Evolutionary conservation across 2,113 vertebrate species (phyloP), one percentile per base, ranked within the genome.

Genomic region (Delphinus delphis): DNA sequence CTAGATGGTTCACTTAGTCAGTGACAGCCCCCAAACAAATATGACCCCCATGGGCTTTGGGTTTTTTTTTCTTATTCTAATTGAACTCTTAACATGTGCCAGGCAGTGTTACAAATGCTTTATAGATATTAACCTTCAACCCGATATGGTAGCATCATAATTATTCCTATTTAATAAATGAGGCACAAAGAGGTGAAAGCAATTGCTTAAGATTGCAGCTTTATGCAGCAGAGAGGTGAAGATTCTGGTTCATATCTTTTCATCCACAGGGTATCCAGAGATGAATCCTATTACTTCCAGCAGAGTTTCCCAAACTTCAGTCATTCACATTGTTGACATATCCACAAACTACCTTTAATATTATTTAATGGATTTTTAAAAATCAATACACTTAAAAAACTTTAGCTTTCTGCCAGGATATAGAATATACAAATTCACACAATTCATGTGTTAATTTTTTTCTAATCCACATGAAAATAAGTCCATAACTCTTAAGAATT

Each of bases 41-140:
- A 31, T 21, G 26, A 89, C 2, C 8, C 14, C 77, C 23, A 36
- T 36, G 23, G 25, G 36, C 18, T 63, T 82, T 31, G 38, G 8
- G 1, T 38, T 38, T 76, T 84, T 65, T 80, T 67, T 91, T 47
- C 26, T 68, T 70, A 89, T 67, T 95, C 33, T 90, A 80, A 58
- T 21, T 58, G 47, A 71, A 87, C n/a, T 58, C 25, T 68, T 86
- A 93, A 62, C 10, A 28, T 15, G 10, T 70, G 31, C 53, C 58
- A 84, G n/a, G 7, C 15, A 80, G 31, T 89, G 31, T 92, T 89
- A 31, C 68, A 70, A 79, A 71, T 63, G 33, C 50, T 44, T 88
- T 88, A 62, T 55, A 67, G 33, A 67, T 71, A 88, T 77, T 95
- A 93, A 77, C 50, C 17, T 87, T 68, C 73, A 93, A 53, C n/a